Base-by-base conservation (phyloP, 2,888 invertebrate genomes). In the Fragum whitleyi region DNA sequence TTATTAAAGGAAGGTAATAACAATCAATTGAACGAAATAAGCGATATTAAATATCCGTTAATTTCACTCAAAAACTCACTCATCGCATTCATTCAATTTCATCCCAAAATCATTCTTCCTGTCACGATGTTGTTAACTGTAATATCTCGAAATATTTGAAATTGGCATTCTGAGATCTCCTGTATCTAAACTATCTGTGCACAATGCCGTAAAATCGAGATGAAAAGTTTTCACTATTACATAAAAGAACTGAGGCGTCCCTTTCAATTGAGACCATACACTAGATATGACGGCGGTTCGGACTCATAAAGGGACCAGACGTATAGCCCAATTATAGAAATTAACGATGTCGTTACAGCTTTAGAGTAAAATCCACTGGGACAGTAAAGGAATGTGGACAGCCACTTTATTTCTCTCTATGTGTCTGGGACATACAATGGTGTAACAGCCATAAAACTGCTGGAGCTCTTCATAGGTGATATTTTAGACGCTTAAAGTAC, bases 251-350 rank as follows among this genome's bases (percentile, higher is more conserved):
- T 14, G 47, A 47, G 19, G 47, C 2, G 47, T 14, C 47, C 47
- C n/a, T 19, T 47, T 19, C 47, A 47, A 47, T 14, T 47, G 19
- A 14, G 47, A 14, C 47, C 19, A 47, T 47, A 9, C 47, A 47
- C 2, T 5, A 19, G n/a, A 47, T 47, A 47, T 14, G 14, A n/a
- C 19, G 14, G 14, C 47, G 3, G 47, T 47, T 47, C 14, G 47
- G 47, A 23, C 57, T n/a, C 47, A 47, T 47, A 47, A 47, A 47
- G 47, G 3, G 47, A 47, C 32, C 19, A 32, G 36, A 32, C 62
- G n/a, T 62, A 21, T 62, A 9, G 23, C 62, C n/a, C 62, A 32
- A 62, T 62, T 32, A 36, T 32, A 62, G 62, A n/a, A 32, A 62
- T 62, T 62, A 62, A 62, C 32, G 32, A 9, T 32, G 36, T 28